Conservation (phyloP, 37 sponge, comb jelly and placozoan genomes). For the Trichoplax adhaerens region DNA sequence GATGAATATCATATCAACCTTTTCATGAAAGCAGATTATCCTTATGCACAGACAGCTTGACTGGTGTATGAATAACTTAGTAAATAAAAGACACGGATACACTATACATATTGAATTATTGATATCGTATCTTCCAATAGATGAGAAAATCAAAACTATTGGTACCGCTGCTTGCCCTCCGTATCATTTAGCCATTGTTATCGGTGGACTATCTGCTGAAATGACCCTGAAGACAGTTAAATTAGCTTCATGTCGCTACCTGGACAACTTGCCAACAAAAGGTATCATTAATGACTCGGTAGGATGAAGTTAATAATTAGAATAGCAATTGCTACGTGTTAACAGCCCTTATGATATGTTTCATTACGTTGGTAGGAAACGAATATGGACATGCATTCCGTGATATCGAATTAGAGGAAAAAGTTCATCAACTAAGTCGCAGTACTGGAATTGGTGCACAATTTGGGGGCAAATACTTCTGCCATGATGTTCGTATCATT, state of each 20-base stretch:
- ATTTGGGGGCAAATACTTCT: conserved; percentile 43
- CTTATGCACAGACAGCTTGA: too few species aligned
- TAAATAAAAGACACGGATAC: too few species aligned
- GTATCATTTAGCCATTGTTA: conserved; percentile 28
- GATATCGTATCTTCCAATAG: too few species aligned
- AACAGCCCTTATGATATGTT: too few species aligned
- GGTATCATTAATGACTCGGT: too few species aligned
- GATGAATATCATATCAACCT: too few species aligned
- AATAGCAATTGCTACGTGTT: too few species aligned
- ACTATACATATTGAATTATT: too few species aligned
- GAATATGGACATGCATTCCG: conserved; percentile 28
- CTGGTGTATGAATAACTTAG: too few species aligned
- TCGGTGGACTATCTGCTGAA: conserved; percentile 29
- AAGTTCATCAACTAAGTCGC: conserved; percentile 17
- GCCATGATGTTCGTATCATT: conserved; percentile 31
- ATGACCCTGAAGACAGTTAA: conserved; percentile 35
- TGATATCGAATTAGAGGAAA: conserved; percentile 20
- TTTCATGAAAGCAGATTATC: too few species aligned
- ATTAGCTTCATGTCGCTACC: conserved; percentile 23
- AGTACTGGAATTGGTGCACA: conserved; percentile 33
- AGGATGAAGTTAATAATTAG: too few species aligned
- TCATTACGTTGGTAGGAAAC: conserved; percentile 2
- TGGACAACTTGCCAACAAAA: conserved; percentile 13
- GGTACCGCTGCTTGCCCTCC: conserved; percentile 41
- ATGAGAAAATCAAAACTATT: conserved; percentile 17